A percentile compares a stretch with the other conserved stretches of the same genome.
Conservation (phyloP, 2,888 invertebrate species). For the Lasioglossum pauxillum region DNA sequence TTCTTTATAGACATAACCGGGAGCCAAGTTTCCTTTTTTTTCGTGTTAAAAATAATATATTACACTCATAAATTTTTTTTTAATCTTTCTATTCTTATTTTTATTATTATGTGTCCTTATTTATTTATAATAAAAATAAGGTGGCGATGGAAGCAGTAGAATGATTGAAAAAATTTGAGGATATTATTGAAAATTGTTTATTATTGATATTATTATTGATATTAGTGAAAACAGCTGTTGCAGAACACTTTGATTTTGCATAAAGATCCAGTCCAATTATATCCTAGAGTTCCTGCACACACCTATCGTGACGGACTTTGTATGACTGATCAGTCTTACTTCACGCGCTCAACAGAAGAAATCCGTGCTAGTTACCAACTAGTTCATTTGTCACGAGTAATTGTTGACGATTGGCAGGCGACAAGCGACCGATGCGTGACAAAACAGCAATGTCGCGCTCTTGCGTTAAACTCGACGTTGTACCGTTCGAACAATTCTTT, state of each 20-base stretch:
- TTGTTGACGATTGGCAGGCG: slow-evolving; percentile 46
- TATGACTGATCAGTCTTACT: background rate
- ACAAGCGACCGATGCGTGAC: slow-evolving; percentile 42
- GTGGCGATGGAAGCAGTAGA: too few relatives aligned
- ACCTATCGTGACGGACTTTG: background rate
- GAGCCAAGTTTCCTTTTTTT: too few relatives aligned
- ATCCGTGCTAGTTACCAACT: slow-evolving; percentile 33
- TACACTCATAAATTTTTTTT: too few relatives aligned
- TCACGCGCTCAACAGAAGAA: slow-evolving; percentile 11
- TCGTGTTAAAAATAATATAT: too few relatives aligned
- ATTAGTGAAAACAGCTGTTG: too few relatives aligned
- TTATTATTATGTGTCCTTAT: too few relatives aligned
- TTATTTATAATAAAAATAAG: too few relatives aligned
- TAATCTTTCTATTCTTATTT: too few relatives aligned
- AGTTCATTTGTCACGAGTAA: slow-evolving; percentile 41
- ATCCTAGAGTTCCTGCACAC: background rate
- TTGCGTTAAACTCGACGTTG: slow-evolving; percentile 6
- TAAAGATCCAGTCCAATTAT: background rate
- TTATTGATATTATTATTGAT: too few relatives aligned
- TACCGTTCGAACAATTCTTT: slow-evolving; percentile 31
- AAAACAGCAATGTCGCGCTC: slow-evolving; percentile 37
- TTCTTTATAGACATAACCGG: too few relatives aligned
- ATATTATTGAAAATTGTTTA: too few relatives aligned
- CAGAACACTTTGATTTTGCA: background rate
- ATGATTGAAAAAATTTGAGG: too few relatives aligned